Conservation (phyloP, 1,140 invertebrate species). For the Platorchestia sp. region DNA sequence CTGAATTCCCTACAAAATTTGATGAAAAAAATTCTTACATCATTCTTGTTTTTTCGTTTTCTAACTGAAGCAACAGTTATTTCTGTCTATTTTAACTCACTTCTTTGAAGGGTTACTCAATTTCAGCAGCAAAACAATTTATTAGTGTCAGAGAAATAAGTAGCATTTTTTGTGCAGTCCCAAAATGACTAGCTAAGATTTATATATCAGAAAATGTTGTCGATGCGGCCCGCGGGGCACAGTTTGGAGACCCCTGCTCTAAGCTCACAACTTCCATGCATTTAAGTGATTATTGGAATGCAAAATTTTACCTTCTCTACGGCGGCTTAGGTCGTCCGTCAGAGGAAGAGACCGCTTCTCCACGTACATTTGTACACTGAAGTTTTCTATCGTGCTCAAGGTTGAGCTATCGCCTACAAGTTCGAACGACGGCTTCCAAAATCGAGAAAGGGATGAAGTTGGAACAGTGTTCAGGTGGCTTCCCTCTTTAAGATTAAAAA, state of each 20-base stretch:
- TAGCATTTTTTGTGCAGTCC: not conserved
- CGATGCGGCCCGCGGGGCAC: no score
- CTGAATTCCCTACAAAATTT: no score
- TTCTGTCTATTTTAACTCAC: no score
- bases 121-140: no score
- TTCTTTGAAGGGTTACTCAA: no score
- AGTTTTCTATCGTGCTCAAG: not conserved
- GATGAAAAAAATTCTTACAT: no score
- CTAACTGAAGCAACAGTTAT: no score
- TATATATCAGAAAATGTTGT: not conserved
- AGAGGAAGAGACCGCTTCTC: not conserved
- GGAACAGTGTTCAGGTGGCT: conserved; percentile 1
- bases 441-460: no score
- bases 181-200: not conserved
- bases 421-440: conserved; percentile 13
- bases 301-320: not conserved
- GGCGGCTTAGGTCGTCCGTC: not conserved
- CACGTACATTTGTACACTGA: not conserved
- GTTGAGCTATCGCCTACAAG: not conserved
- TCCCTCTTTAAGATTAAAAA: not conserved
- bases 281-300: not conserved
- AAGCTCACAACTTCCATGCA: not conserved
- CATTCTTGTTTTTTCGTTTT: no score
- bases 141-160: not conserved
- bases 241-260: not conserved